Evolutionary conservation across 2,113 vertebrate genomes (phyloP).

Genomic region (Lycaon pictus): DNA sequence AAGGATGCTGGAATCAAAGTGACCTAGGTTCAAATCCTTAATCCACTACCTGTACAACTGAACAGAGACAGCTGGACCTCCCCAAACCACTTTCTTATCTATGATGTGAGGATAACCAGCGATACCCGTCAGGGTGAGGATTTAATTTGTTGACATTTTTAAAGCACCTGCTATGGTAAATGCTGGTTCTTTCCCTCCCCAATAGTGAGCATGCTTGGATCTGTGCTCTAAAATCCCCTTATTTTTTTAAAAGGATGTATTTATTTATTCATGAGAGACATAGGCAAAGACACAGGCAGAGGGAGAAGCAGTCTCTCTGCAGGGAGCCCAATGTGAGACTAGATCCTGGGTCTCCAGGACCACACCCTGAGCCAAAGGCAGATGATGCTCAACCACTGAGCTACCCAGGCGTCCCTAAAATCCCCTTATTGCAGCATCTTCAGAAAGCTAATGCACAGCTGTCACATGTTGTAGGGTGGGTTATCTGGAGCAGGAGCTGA

Average conservation of each 20-base stretch:
- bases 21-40: neutral
- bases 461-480: neutral
- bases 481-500: neutral
- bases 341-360: too few relatives aligned
- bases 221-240: neutral
- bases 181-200: neutral
- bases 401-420: neutral
- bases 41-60: neutral
- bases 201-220: neutral
- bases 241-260: too few relatives aligned
- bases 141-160: neutral
- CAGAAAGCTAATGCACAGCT: neutral
- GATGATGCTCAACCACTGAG: too few relatives aligned
- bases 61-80: neutral
- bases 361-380: too few relatives aligned
- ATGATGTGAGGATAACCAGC: neutral
- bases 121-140: neutral
- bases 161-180: neutral
- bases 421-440: neutral
- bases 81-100: neutral
- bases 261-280: too few relatives aligned
- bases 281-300: too few relatives aligned
- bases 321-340: too few relatives aligned
- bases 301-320: too few relatives aligned
- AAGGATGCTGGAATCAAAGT: neutral